Conservation (phyloP, 2,113 vertebrate species). For the Microcebus ravelobensis region DNA sequence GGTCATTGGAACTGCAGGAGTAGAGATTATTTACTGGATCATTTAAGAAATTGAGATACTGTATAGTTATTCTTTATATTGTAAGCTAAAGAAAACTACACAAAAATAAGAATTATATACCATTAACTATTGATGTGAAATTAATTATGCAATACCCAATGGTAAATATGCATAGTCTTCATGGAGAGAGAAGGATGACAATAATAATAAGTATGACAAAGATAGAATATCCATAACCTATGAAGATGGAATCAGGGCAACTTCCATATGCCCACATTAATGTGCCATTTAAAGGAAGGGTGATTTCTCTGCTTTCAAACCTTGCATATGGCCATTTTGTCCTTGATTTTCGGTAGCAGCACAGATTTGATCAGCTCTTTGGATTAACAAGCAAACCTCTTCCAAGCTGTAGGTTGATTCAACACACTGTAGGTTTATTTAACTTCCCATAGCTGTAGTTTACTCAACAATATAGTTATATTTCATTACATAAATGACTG, state of each 20-base stretch:
- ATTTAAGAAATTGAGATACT: slow-evolving; percentile 66
- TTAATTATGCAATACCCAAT: slow-evolving; percentile 35
- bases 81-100: slow-evolving; percentile 35
- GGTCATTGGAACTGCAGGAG: slow-evolving; percentile 15
- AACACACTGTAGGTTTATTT: slow-evolving; percentile 44
- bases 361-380: slow-evolving; percentile 11
- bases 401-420: slow-evolving; percentile 11
- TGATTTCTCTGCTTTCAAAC: background rate
- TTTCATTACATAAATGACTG: slow-evolving; percentile 61
- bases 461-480: slow-evolving; percentile 27
- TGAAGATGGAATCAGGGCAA: slow-evolving; percentile 21
- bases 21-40: slow-evolving; percentile 61
- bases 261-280: background rate
- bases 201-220: background rate
- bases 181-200: background rate
- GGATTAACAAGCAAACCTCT: slow-evolving; percentile 37
- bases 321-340: background rate
- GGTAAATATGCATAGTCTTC: background rate
- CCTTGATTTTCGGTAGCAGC: slow-evolving; percentile 36
- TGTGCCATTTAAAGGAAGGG: background rate
- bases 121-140: slow-evolving; percentile 22
- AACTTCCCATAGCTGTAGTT: slow-evolving; percentile 55
- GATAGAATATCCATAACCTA: accelerated
- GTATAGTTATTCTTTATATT: slow-evolving; percentile 61
- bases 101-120: slow-evolving; percentile 63